These are phyloP conservation scores for Cynaeus angustus DNA, from an alignment of 2,888 invertebrate genomes.

Conservation along the genomic window DNA sequence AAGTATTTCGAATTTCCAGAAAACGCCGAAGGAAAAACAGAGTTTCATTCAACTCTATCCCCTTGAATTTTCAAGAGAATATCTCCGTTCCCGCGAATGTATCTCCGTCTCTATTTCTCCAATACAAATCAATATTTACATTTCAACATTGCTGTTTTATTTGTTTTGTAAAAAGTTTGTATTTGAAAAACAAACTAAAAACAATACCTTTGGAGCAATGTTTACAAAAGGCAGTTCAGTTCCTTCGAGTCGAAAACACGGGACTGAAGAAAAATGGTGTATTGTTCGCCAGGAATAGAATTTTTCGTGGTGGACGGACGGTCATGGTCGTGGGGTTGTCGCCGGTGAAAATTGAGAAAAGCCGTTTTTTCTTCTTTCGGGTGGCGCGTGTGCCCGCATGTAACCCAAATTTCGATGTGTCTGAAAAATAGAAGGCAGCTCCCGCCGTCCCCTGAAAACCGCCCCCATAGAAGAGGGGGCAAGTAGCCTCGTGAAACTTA, in stretches of 20 bases:
- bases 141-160: constrained; percentile 61
- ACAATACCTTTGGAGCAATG: constrained; percentile 55
- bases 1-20: constrained; percentile 42
- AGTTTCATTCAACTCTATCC: constrained; percentile 58
- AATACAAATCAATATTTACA: constrained; percentile 49
- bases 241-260: constrained; percentile 55
- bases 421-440: constrained; percentile 51
- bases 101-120: constrained; percentile 52
- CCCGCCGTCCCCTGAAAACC: constrained; percentile 53
- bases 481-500: constrained; percentile 75
- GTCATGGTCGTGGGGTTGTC: background rate
- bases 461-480: constrained; percentile 64
- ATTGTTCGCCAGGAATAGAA: background rate
- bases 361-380: too few relatives aligned
- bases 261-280: constrained; percentile 19
- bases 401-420: constrained; percentile 60
- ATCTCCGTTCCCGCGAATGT: constrained; percentile 51
- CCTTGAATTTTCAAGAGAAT: constrained; percentile 68
- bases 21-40: constrained; percentile 44
- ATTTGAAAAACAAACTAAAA: constrained; percentile 69
- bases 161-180: constrained; percentile 69
- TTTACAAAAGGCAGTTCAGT: constrained; percentile 61
- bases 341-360: too few relatives aligned
- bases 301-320: too few relatives aligned
- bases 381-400: background rate